These are phyloP conservation scores for Aphelocoma californica DNA, from an alignment of 2,797 vertebrate genomes.

Conservation along the genomic window DNA sequence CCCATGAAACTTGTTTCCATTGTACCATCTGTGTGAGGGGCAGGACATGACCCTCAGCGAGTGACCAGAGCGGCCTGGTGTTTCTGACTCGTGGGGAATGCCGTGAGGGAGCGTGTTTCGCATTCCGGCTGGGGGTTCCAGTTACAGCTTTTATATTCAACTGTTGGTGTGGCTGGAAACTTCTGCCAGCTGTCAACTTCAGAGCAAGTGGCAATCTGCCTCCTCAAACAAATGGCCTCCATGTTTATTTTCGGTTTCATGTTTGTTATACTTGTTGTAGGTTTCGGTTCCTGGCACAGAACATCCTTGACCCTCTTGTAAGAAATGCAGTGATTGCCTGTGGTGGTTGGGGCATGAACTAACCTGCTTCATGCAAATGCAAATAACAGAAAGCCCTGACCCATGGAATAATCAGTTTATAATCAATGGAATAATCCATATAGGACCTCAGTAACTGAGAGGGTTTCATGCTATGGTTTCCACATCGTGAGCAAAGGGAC, in stretches of 20 bases:
- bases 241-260: slow-evolving; percentile 29
- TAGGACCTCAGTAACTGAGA: background rate
- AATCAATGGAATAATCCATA: background rate
- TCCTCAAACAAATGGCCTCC: slow-evolving; percentile 30
- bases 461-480: background rate
- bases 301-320: background rate
- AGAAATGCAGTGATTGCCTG: background rate
- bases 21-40: background rate
- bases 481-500: background rate
- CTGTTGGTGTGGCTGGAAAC: slow-evolving; percentile 47
- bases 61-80: background rate
- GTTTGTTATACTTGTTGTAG: background rate
- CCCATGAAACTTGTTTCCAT: fast-evolving
- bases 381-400: background rate
- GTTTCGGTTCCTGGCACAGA: background rate
- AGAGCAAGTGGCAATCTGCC: slow-evolving; percentile 50
- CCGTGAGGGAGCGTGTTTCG: background rate
- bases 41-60: background rate
- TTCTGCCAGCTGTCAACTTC: slow-evolving; percentile 58
- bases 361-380: background rate
- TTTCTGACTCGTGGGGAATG: background rate
- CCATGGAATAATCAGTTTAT: background rate
- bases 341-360: background rate
- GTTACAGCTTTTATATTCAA: slow-evolving; percentile 17
- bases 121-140: slow-evolving; percentile 26